Percentiles rank a stretch among this genome's conserved stretches.
phyloP scores from a whole-genome alignment of 2,113 vertebrate species.

The Dendropsophus ebraccatus region DNA sequence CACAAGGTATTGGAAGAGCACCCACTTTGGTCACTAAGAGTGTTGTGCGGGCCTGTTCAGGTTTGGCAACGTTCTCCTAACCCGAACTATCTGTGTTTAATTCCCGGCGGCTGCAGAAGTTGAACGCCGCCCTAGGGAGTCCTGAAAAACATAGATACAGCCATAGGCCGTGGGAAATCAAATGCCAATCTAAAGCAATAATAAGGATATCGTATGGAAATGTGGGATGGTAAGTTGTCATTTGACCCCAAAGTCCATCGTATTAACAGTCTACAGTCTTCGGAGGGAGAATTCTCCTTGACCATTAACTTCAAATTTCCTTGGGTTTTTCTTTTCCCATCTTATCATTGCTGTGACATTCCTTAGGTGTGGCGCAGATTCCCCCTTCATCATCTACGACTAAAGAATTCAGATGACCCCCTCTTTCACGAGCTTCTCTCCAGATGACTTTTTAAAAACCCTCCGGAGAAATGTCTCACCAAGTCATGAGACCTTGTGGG shows the following conservation, averaged over 20 bases:
- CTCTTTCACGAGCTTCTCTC: not conserved
- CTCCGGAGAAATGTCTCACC: slow-evolving; percentile 8
- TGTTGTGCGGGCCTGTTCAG: no score
- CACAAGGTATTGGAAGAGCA: no score
- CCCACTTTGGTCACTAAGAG: no score
- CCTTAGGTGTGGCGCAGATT: not conserved
- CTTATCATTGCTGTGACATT: not conserved
- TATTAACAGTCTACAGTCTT: not conserved
- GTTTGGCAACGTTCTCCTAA: no score
- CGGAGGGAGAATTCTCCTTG: no score
- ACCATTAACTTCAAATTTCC: not conserved
- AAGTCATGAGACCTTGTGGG: not conserved
- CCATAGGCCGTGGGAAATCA: no score
- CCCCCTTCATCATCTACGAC: not conserved
- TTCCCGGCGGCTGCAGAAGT: no score
- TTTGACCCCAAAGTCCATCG: not conserved
- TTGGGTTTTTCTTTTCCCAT: not conserved
- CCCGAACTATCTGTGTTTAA: no score
- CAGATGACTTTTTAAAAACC: not conserved
- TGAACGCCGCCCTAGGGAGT: no score
- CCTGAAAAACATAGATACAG: no score
- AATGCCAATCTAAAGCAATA: no score
- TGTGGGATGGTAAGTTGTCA: not conserved
- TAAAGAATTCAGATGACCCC: not conserved
- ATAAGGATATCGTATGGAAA: not conserved